A percentile compares a stretch with the other conserved stretches of the same genome.
phyloP scores from a whole-genome alignment of 2,888 invertebrate genomes.

The Toxonevra muliebris region DNA sequence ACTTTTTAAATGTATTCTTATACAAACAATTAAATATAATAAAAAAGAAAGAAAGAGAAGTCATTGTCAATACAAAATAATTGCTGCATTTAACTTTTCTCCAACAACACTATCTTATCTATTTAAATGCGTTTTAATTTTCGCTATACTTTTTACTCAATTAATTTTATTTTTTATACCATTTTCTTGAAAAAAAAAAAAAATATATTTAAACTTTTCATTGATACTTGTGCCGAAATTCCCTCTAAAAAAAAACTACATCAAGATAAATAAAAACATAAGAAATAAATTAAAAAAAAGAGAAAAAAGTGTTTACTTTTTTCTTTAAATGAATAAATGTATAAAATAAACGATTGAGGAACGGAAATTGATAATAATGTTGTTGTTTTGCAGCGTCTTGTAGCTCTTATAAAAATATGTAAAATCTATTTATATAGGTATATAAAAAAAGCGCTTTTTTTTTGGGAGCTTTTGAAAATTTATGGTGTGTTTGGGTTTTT shows the following conservation, averaged over 20 bases:
- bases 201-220: neutral
- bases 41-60: neutral
- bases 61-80: neutral
- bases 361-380: too few relatives aligned
- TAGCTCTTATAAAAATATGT: too few relatives aligned
- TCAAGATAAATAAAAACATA: conserved; percentile 1
- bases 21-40: neutral
- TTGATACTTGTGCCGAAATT: conserved; percentile 2
- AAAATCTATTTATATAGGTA: too few relatives aligned
- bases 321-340: neutral
- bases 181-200: neutral
- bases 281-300: conserved; percentile 2
- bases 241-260: neutral
- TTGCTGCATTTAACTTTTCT: neutral
- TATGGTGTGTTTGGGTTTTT: too few relatives aligned
- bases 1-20: neutral
- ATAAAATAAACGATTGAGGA: neutral
- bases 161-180: too few relatives aligned
- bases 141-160: too few relatives aligned
- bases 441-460: too few relatives aligned
- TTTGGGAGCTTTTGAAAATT: too few relatives aligned
- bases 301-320: neutral
- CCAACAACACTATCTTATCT: neutral
- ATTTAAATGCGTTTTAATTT: neutral
- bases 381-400: too few relatives aligned